Percentiles rank a stretch among this genome's conserved stretches.
Conservation (phyloP, 2,113 vertebrate genomes). For the Mustela lutreola region DNA sequence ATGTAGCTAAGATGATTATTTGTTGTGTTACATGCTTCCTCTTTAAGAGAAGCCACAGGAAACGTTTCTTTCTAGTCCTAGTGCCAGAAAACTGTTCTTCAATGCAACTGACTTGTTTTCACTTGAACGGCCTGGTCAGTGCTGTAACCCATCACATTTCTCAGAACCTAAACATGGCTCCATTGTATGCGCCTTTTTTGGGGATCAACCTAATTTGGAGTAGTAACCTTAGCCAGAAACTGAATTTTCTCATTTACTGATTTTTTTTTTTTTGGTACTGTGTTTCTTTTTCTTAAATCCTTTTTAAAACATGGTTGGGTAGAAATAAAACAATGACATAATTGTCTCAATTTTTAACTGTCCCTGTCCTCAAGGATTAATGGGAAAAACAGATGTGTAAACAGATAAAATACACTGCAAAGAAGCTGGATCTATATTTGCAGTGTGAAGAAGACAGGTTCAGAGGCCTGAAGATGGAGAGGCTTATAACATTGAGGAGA, state of each 20-base stretch:
- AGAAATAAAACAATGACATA: background rate
- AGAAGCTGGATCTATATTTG: background rate
- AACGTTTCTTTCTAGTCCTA: background rate
- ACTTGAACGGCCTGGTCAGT: background rate
- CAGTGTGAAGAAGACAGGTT: background rate
- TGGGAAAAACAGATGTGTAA: background rate
- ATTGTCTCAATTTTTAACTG: background rate
- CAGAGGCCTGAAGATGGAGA: background rate
- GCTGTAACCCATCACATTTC: background rate
- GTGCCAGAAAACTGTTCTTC: background rate
- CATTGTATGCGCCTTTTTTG: fast-evolving
- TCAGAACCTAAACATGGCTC: background rate
- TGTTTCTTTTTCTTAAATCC: background rate
- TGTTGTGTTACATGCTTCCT: background rate
- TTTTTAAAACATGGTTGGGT: background rate
- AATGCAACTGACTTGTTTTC: background rate
- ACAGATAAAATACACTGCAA: background rate
- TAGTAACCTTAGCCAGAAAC: background rate
- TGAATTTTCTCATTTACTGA: background rate
- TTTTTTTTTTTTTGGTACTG: background rate
- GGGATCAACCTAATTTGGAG: background rate
- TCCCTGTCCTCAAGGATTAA: background rate
- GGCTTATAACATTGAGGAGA: background rate
- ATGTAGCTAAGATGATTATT: background rate
- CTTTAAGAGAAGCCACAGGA: background rate